A percentile compares a stretch with the other conserved stretches of the same genome.
phyloP scores from a whole-genome alignment of 2,888 invertebrate species.

The Tanypteryx hageni region DNA sequence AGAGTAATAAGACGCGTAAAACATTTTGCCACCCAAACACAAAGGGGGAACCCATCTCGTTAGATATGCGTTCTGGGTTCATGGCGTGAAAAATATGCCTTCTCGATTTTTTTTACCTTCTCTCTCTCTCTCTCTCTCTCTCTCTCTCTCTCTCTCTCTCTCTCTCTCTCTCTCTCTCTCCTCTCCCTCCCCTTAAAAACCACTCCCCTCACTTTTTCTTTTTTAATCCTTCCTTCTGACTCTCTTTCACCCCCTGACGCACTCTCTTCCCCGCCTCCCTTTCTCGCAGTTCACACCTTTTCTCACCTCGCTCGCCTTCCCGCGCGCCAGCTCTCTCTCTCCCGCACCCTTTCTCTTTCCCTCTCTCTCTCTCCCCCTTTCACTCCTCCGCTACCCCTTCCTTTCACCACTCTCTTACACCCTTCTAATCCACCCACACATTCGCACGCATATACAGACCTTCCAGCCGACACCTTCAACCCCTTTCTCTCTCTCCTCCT shows the following conservation, averaged over 20 bases:
- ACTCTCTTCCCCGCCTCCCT: neutral
- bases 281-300: too few species aligned
- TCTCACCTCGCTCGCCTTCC: too few species aligned
- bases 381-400: neutral
- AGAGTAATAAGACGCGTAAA: constrained; percentile 36
- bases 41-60: constrained; percentile 53
- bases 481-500: neutral
- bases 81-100: constrained; percentile 56
- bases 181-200: neutral
- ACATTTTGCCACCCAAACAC: constrained; percentile 53
- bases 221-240: neutral
- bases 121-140: neutral
- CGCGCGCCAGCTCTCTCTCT: neutral
- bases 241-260: neutral
- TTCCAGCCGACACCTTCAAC: constrained; percentile 47
- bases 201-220: neutral
- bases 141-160: neutral
- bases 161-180: neutral
- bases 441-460: constrained; percentile 13
- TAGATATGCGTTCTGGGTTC: constrained; percentile 50
- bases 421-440: constrained; percentile 51
- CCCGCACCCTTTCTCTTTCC: neutral
- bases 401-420: constrained; percentile 11
- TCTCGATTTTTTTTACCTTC: neutral
- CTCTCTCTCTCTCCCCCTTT: neutral